Base-by-base conservation (phyloP, 1,140 invertebrate species). In the Prorops nasuta region DNA sequence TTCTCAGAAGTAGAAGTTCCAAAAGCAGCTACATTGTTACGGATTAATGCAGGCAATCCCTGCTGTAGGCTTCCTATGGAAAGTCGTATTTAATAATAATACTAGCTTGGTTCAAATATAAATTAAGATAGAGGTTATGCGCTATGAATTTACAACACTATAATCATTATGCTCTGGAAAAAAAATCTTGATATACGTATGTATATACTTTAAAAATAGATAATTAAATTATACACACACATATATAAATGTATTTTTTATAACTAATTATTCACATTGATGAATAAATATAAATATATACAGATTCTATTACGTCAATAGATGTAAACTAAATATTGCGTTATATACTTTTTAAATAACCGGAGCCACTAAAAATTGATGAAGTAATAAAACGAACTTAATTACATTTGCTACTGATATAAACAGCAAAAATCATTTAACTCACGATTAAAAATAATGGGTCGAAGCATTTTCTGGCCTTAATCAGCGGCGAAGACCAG, bases 401-500 rank as follows among this genome's bases (percentile, higher is more conserved):
- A 1, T 12, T 14, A 60, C n/a, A n/a, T n/a, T n/a, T n/a, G n/a
- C n/a, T n/a, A n/a, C n/a, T n/a, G n/a, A n/a, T n/a, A n/a, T n/a
- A n/a, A n/a, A n/a, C n/a, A n/a, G n/a, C n/a, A n/a, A n/a, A n/a
- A n/a, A n/a, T n/a, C n/a, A n/a, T n/a, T n/a, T n/a, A 43, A 59
- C 58, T 60, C 36, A 61, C 58, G 35, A 34, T 58, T 28, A 42
- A 54, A 48, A 24, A 24, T 39, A 34, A 61, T 20, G 9, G 49
- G 52, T 21, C 57, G 57, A 4, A 61, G 35, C 58, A 61, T 61
- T 16, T 55, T 49, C 4, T 28, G 4, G 24, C 24, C 10, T 28
- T n/a, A n/a, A n/a, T n/a, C n/a, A n/a, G n/a, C n/a, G n/a, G n/a
- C n/a, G n/a, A n/a, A n/a, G n/a, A n/a, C n/a, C n/a, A n/a, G n/a